phyloP scores from a whole-genome alignment of 1,140 invertebrate genomes.

The Papilio aristodemus region DNA sequence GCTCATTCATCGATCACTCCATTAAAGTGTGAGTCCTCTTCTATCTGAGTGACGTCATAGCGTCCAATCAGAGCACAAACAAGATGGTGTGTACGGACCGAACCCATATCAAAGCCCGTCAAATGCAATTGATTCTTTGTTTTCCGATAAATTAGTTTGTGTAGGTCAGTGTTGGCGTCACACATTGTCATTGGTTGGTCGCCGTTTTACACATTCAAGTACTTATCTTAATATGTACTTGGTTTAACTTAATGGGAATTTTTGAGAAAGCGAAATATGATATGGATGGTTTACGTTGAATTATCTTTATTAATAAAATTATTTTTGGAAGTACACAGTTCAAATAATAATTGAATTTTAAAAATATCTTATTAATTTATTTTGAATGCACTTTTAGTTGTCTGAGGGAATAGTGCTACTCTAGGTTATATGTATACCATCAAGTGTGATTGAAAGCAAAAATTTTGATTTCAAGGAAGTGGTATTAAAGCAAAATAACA shows the following conservation, averaged over 20 bases:
- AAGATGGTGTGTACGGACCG: background rate
- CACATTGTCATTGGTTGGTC: background rate
- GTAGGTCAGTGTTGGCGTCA: slow-evolving; percentile 18
- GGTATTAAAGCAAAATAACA: background rate
- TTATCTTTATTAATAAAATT: too few species aligned
- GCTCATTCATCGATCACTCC: background rate
- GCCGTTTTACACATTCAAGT: background rate
- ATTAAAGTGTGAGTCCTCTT: background rate
- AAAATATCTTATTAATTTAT: too few species aligned
- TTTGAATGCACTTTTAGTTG: too few species aligned
- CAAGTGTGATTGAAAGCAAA: too few species aligned
- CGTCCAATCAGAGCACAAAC: slow-evolving; percentile 1
- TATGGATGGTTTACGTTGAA: too few species aligned
- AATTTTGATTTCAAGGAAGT: background rate
- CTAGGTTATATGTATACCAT: too few species aligned
- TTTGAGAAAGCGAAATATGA: too few species aligned
- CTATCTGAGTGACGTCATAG: background rate
- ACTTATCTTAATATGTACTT: background rate
- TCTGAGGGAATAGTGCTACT: too few species aligned
- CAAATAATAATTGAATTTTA: too few species aligned
- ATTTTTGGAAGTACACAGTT: too few species aligned
- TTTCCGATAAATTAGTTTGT: slow-evolving; percentile 11
- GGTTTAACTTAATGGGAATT: background rate
- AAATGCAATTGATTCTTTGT: slow-evolving; percentile 14
- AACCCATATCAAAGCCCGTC: slow-evolving; percentile 17